Conservation (phyloP, 2,888 invertebrate genomes). For the Drosophila kambysellisi region DNA sequence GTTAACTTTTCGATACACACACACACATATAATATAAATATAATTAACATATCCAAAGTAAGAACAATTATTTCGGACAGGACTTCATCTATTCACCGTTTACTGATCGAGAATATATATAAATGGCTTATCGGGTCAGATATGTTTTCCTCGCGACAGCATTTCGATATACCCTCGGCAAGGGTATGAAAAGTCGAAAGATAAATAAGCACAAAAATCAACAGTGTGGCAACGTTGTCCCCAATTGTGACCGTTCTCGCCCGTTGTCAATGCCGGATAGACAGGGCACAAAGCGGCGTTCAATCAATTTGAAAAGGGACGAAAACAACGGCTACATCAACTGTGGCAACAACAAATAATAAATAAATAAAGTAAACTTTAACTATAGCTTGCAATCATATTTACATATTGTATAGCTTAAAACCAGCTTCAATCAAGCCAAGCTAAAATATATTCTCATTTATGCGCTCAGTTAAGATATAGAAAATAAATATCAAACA, state of each 20-base stretch:
- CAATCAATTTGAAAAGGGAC: conserved; percentile 56
- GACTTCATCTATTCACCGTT: neutral
- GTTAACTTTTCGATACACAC: neutral
- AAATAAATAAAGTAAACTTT: conserved; percentile 4
- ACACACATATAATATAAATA: neutral
- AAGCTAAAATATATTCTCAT: conserved; percentile 22
- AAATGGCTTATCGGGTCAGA: neutral
- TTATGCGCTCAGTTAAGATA: conserved; percentile 2
- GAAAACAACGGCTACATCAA: conserved; percentile 21
- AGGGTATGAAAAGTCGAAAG: conserved; percentile 27
- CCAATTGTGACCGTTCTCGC: conserved; percentile 33
- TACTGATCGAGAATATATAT: neutral
- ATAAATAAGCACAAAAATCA: conserved; percentile 64
- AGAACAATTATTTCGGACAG: neutral
- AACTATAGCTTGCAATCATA: neutral
- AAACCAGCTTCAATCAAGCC: conserved; percentile 9
- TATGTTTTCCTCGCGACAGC: neutral
- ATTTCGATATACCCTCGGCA: neutral
- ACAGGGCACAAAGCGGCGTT: conserved; percentile 36
- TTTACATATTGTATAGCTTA: neutral
- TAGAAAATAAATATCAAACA: neutral
- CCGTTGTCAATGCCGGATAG: conserved; percentile 14
- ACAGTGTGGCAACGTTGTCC: conserved; percentile 59
- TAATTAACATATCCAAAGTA: neutral
- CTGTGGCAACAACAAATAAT: conserved; percentile 19